Base-by-base conservation (phyloP, 92 coral and sea anemone species). In the Isaurus tuberculatus region DNA sequence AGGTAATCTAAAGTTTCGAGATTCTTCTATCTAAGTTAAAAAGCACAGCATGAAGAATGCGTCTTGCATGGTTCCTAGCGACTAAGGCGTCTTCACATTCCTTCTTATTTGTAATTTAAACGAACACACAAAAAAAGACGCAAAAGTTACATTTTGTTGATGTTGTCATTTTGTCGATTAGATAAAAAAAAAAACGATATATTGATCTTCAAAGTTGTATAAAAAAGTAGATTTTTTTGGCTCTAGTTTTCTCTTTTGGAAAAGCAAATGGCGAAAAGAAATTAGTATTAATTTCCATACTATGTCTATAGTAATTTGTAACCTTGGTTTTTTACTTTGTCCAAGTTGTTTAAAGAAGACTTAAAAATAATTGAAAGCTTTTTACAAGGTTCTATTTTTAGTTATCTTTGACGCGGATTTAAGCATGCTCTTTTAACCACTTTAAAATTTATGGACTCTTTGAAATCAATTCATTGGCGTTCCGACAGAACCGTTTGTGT, bases 41-140 rank as follows among this genome's bases (percentile, higher is more conserved):
- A 14, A 23, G 36, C 82, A 11, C 82, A 77, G 82, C 70, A 26
- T 77, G 82, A 58, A 14, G 28, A n/a, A 9, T 8, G 23, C 22
- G 11, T 44, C 40, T 77, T 40, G 31, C 58, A 32, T 31, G 70
- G 33, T 70, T 51, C 53, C 70, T 32, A n/a, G 46, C 51, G 70
- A 33, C 67, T 15, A 20, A 4, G 5, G 34, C 34, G 14, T 14
- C 14, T 16, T 20, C 25, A 34, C 34, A 31, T 58, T 64, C 37
- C 8, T 64, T 30, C 32, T 55, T 57, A 66, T 58, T 51, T 77
- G 82, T 77, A 61, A 11, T 36, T 37, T 25, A 55, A 10, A 55
- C 63, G 7, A 13, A 8, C 7, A 6, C 8, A 19, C 63, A 19
- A 19, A 55, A 55, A 20, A 9, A 55, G 8, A 19, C 27, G 8